Percentiles rank a stretch among this genome's conserved stretches.
These are phyloP conservation scores for Hyles euphorbiae DNA, from an alignment of 1,140 invertebrate genomes.

Conservation along the genomic window DNA sequence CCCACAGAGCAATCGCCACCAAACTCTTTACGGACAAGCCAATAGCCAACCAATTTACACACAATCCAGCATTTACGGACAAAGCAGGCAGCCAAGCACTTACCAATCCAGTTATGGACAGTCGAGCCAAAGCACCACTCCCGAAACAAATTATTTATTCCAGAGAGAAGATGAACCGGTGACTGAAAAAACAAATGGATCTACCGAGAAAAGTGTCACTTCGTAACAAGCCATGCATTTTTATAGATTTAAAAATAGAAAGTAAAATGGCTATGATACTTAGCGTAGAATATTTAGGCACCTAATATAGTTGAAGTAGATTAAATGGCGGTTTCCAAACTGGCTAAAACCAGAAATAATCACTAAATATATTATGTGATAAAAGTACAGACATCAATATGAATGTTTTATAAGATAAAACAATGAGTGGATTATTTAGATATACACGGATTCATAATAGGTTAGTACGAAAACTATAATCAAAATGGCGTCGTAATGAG, in stretches of 20 bases:
- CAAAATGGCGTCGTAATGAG: too few relatives aligned
- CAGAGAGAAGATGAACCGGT: slow-evolving; percentile 50
- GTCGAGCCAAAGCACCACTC: slow-evolving; percentile 35
- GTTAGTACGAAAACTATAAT: too few relatives aligned
- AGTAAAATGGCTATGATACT: background rate
- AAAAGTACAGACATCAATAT: too few relatives aligned
- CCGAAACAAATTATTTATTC: slow-evolving; percentile 52
- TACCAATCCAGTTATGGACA: slow-evolving; percentile 12
- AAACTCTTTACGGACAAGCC: background rate
- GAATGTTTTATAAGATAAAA: too few relatives aligned
- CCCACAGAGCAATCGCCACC: slow-evolving; percentile 13
- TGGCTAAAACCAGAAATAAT: too few relatives aligned
- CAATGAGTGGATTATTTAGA: too few relatives aligned
- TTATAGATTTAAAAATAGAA: background rate
- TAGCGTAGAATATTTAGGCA: too few relatives aligned
- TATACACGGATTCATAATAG: too few relatives aligned
- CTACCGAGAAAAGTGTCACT: slow-evolving; percentile 11
- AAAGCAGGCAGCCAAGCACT: slow-evolving; percentile 1
- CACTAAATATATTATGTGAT: too few relatives aligned
- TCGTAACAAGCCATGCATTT: too few relatives aligned
- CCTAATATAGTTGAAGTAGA: too few relatives aligned
- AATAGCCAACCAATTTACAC: background rate
- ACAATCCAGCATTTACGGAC: slow-evolving; percentile 15
- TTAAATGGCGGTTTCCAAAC: too few relatives aligned
- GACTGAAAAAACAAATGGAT: slow-evolving; percentile 28